Evolutionary conservation across 2,797 vertebrate genomes (phyloP), one percentile per base, ranked within the genome.

Genomic region (Cossypha polioptera): DNA sequence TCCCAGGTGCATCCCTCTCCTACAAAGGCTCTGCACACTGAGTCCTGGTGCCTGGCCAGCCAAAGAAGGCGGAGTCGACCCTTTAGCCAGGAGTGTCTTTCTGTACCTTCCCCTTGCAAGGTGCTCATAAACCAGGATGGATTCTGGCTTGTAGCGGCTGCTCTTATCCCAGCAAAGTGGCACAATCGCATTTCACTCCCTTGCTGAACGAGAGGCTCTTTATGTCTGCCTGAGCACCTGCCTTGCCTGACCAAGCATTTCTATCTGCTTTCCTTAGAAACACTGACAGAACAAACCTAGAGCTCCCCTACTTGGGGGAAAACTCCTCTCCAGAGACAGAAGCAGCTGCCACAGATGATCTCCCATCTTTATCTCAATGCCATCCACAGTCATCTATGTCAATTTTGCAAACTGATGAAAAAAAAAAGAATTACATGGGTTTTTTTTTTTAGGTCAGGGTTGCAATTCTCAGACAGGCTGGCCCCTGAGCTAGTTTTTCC

Each of bases 21-120:
- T 62, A 4, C 2, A 0, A 4, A 0, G 1, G 61, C 35, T 38
- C 57, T 66, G 55, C 13, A 6, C 57, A 47, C 40, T 2, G 2
- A 75, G 59, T n/a, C 38, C 53, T 10, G 16, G 7, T 55, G 20
- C 59, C 42, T 16, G 31, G 38, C 55, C n/a, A 11, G 18, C 26
- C 1, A 0, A 28, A 16, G 53, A 42, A 77, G 16, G 55, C 53
- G 24, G n/a, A 54, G 8, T 21, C 19, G 13, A 35, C 31, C 21
- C 28, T 66, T 68, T 11, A 36, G 15, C 81, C 78, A 48, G 20
- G 20, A 33, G 2, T 10, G 12, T 63, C 33, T 26, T 88, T 51
- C 48, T 45, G 5, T 22, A 48, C 33, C n/a, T 81, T 84, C 38
- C 42, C 48, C 16, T 81, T 67, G 48, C 68, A 59, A 74, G 28